Evolutionary conservation across 2,113 vertebrate species (phyloP).

Genomic region (Sminthopsis crassicaudata): DNA sequence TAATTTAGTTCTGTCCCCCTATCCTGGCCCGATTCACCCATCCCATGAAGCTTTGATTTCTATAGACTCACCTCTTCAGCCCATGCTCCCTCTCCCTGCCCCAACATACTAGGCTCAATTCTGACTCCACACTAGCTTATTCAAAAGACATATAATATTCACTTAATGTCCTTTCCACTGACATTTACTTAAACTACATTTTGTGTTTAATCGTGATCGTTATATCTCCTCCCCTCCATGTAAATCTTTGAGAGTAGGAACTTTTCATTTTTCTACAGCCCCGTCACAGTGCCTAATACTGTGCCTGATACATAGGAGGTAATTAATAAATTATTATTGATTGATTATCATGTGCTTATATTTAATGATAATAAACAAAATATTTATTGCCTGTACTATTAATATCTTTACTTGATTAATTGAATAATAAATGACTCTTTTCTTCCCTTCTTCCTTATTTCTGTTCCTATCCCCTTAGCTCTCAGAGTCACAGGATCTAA

Average conservation of each 20-base stretch:
- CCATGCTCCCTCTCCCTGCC: not conserved
- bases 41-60: not conserved
- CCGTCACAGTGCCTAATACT: not conserved
- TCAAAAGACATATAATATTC: no score
- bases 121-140: not conserved
- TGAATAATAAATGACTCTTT: not conserved
- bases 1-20: not conserved
- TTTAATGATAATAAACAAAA: no score
- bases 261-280: no score
- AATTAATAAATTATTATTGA: not conserved
- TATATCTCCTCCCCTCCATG: no score
- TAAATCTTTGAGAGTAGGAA: no score
- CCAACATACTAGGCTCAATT: not conserved
- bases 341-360: not conserved
- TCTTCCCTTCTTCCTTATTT: not conserved
- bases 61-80: not conserved
- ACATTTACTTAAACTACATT: no score
- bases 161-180: no score
- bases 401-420: not conserved
- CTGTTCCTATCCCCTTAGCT: not conserved
- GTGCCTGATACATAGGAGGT: not conserved
- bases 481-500: not conserved
- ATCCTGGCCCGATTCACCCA: not conserved
- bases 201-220: no score
- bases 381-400: not conserved